Conservation (phyloP, 2,113 vertebrate species). For the Puntigrus tetrazona region DNA sequence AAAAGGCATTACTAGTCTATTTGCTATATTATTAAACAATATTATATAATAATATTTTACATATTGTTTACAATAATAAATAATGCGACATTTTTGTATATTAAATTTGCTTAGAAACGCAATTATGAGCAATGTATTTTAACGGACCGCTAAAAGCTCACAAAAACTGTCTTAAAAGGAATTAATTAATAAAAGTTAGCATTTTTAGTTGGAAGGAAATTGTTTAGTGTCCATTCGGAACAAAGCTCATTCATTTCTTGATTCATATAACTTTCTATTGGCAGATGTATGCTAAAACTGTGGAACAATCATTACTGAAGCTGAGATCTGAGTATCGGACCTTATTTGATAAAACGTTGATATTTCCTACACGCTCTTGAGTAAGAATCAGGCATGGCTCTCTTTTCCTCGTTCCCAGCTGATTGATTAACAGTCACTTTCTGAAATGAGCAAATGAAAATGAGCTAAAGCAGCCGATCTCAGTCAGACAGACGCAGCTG, state of each 20-base stretch:
- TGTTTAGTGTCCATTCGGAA: not conserved
- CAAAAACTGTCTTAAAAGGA: not conserved
- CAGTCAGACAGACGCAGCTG: not conserved
- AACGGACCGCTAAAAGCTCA: not conserved
- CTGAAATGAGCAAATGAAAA: not conserved
- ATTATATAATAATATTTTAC: not conserved
- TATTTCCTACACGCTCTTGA: not conserved
- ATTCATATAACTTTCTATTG: not conserved
- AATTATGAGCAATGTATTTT: not conserved
- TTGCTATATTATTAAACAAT: not conserved
- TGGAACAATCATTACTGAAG: not conserved
- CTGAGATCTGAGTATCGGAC: not conserved
- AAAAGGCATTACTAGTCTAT: too few relatives aligned
- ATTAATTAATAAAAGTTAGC: not conserved
- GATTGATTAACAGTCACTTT: conserved; percentile 21
- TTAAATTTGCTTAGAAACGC: too few relatives aligned
- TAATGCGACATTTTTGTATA: too few relatives aligned
- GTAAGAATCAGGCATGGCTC: not conserved
- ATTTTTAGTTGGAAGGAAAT: not conserved
- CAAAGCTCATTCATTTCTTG: not conserved
- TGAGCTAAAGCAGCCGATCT: not conserved
- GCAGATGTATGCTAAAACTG: not conserved
- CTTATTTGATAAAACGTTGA: not conserved
- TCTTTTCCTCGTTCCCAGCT: not conserved
- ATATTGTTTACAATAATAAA: not conserved